Conservation (phyloP, 2,888 invertebrate genomes). For the Altica lythri region DNA sequence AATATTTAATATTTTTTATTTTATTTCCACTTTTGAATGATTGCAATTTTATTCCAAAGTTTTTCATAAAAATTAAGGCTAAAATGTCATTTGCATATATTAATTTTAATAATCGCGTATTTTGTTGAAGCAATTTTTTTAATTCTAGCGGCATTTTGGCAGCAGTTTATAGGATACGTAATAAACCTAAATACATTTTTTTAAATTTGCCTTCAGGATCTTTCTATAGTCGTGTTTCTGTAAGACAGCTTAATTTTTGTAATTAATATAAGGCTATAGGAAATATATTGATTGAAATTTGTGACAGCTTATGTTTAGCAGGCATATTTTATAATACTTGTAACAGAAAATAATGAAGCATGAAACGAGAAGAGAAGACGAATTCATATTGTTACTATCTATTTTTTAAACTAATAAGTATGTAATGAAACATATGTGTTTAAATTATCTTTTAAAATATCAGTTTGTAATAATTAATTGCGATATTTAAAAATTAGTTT, state of each 20-base stretch:
- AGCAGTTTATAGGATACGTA: not conserved
- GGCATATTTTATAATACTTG: too few species aligned
- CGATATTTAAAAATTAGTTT: too few species aligned
- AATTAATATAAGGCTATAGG: too few species aligned
- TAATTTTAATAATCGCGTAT: constrained; percentile 4
- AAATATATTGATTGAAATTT: too few species aligned
- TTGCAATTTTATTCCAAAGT: constrained; percentile 16
- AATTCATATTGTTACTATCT: too few species aligned
- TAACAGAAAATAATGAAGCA: too few species aligned
- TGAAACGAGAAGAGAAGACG: too few species aligned
- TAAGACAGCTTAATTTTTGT: not conserved
- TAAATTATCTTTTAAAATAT: too few species aligned
- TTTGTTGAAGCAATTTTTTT: constrained; percentile 3
- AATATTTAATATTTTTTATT: constrained; percentile 16
- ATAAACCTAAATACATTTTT: constrained; percentile 4
- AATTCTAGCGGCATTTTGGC: not conserved
- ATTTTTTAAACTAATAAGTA: too few species aligned
- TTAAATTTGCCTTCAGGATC: not conserved
- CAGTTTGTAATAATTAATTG: too few species aligned
- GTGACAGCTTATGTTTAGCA: too few species aligned
- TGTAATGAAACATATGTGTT: too few species aligned
- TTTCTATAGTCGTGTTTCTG: not conserved
- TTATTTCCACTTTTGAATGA: constrained; percentile 8
- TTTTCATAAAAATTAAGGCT: constrained; percentile 15
- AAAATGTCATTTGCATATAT: constrained; percentile 20